phyloP scores from a whole-genome alignment of 1,140 invertebrate genomes.

The Pantala flavescens region DNA sequence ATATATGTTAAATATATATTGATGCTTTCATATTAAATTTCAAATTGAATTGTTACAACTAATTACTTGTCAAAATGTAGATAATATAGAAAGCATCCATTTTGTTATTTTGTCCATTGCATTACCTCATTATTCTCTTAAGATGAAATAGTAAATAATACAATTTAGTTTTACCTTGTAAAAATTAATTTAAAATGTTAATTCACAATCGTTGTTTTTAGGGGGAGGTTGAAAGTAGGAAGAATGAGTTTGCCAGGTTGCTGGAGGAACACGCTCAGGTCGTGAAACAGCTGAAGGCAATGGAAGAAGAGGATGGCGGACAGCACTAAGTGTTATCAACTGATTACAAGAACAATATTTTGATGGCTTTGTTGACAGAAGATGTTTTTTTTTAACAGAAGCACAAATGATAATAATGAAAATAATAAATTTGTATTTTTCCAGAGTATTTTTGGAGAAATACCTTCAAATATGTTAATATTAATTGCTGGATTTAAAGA shows the following conservation, averaged over 20 bases:
- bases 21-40: too few species aligned
- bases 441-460: not conserved
- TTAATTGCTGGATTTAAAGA: not conserved
- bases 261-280: conserved; percentile 41
- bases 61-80: too few species aligned
- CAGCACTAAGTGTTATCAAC: not conserved
- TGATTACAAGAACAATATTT: not conserved
- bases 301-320: conserved; percentile 31
- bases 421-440: not conserved
- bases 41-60: too few species aligned
- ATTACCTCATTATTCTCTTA: too few species aligned
- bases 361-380: not conserved
- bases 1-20: too few species aligned
- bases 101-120: too few species aligned
- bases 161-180: too few species aligned
- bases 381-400: not conserved
- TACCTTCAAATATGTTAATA: not conserved
- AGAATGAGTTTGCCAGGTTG: conserved; percentile 38
- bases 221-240: conserved; percentile 37
- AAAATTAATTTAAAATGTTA: too few species aligned
- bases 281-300: conserved; percentile 34
- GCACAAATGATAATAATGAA: not conserved
- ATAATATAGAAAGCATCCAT: too few species aligned
- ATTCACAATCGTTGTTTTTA: conserved; percentile 21
- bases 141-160: too few species aligned